Evolutionary conservation across 2,113 vertebrate species (phyloP).

Genomic region (Neolamprologus cancellatus): DNA sequence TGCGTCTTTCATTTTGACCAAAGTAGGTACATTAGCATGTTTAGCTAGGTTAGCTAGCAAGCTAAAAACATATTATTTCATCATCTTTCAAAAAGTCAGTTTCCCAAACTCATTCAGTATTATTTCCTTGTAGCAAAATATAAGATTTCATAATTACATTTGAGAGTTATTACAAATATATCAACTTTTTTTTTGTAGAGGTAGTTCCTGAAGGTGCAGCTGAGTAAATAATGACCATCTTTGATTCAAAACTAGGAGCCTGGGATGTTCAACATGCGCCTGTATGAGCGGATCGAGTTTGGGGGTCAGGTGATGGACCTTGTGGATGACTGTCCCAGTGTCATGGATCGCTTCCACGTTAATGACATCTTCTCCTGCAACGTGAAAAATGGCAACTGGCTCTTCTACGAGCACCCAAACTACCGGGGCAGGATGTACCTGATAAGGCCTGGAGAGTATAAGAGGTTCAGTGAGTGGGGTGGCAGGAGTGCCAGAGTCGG

Average conservation of each 20-base stretch:
- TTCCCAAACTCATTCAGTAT: not conserved
- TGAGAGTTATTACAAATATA: not conserved
- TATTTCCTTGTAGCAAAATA: not conserved
- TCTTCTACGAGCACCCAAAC: conserved; percentile 59
- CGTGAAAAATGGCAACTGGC: conserved; percentile 59
- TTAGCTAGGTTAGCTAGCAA: not conserved
- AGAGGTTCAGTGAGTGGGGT: conserved; percentile 66
- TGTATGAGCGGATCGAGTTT: conserved; percentile 61
- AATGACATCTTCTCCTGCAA: conserved; percentile 65
- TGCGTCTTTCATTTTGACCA: not conserved
- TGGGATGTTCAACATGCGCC: conserved; percentile 30
- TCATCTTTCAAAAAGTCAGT: not conserved
- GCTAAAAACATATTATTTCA: not conserved
- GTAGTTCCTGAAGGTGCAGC: not conserved
- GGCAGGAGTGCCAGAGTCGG: conserved; percentile 51
- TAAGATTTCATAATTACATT: not conserved
- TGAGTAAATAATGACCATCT: not conserved
- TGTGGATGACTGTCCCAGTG: conserved; percentile 54
- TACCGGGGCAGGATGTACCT: conserved; percentile 64
- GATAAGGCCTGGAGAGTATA: conserved; percentile 60
- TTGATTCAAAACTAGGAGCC: not conserved
- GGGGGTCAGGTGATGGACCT: conserved; percentile 63
- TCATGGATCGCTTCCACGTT: conserved; percentile 48
- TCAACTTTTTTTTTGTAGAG: not conserved
- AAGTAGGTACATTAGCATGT: not conserved